Base-by-base conservation (phyloP, 2,113 vertebrate species). In the Spheniscus mendiculus region DNA sequence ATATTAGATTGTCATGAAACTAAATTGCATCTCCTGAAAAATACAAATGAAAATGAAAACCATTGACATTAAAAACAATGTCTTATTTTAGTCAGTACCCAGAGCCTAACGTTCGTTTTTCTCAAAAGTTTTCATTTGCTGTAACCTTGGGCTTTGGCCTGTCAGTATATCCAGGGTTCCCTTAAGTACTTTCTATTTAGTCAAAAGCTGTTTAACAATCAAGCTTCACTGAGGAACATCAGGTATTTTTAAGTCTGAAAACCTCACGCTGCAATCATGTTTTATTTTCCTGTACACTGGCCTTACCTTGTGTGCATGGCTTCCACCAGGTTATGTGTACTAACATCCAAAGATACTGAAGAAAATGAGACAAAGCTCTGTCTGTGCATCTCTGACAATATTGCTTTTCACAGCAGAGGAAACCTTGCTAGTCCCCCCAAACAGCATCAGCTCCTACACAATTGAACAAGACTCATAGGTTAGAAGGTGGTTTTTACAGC, bases 291-390 rank as follows among this genome's bases (percentile, higher is more conserved):
- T 42, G 14, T 5, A 1, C 2, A 0, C 4, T 10, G 50, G 17
- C 17, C 36, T 63, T 61, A 1, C n/a, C 32, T 20, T 16, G 10
- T 21, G 50, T 5, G 19, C 1, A 0, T 21, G 45, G 5, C 36
- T 44, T 22, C 5, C 5, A 3, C 49, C 32, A 3, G 32, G 7
- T 17, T 4, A 0, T 1, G 27, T 1, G 1, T 1, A 0, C 3
- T 5, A 6, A 4, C 12, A 6, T 9, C 40, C n/a, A 2, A 5
- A 58, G 56, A 10, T 7, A 3, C 49, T 8, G 17, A 3, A 2
- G 53, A 3, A 53, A 45, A 17, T 1, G 52, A 36, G n/a, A 12
- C 11, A 2, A 0, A 52, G 10, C 22, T 29, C 25, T 30, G 18
- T 23, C 52, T 49, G 16, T 16, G 36, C 21, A 4, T 12, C 32